A percentile compares a stretch with the other conserved stretches of the same genome.
phyloP scores from a whole-genome alignment of 2,113 vertebrate genomes.

The Apistogramma diplotaenia region DNA sequence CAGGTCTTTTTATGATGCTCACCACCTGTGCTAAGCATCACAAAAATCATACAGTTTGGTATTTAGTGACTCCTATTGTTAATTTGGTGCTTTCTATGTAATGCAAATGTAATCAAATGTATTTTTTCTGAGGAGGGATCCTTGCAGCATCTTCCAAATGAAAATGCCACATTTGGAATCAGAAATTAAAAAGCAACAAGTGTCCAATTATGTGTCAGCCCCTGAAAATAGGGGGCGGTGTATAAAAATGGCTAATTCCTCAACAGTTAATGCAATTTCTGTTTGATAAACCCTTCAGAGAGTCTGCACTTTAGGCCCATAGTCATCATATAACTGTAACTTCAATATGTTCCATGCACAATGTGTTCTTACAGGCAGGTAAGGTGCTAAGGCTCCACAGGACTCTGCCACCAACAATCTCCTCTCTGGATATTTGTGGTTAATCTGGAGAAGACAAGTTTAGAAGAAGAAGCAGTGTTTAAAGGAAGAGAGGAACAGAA shows the following conservation, averaged over 20 bases:
- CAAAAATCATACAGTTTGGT: too few species aligned
- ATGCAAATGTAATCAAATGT: too few species aligned
- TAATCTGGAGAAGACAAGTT: slow-evolving; percentile 82
- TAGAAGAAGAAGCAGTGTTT: not conserved
- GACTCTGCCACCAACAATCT: slow-evolving; percentile 95
- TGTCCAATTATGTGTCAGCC: not conserved
- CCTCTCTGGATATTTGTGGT: slow-evolving; percentile 98
- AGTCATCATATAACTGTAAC: not conserved
- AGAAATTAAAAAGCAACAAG: not conserved
- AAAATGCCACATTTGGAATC: not conserved
- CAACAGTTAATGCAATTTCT: not conserved
- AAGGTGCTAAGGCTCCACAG: slow-evolving; percentile 95
- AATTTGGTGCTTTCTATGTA: too few species aligned
- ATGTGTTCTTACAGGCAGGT: slow-evolving; percentile 89
- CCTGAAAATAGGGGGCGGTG: not conserved
- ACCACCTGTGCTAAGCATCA: too few species aligned
- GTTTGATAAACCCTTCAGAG: not conserved
- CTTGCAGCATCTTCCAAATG: too few species aligned
- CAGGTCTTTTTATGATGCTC: too few species aligned
- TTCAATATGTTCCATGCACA: not conserved
- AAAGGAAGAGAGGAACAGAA: slow-evolving; percentile 23
- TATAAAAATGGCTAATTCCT: not conserved
- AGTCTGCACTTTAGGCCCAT: not conserved
- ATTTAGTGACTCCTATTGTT: too few species aligned
- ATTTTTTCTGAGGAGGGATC: too few species aligned